Evolutionary conservation across 2,888 invertebrate species (phyloP).

Genomic region (Schizotus pectinicornis): DNA sequence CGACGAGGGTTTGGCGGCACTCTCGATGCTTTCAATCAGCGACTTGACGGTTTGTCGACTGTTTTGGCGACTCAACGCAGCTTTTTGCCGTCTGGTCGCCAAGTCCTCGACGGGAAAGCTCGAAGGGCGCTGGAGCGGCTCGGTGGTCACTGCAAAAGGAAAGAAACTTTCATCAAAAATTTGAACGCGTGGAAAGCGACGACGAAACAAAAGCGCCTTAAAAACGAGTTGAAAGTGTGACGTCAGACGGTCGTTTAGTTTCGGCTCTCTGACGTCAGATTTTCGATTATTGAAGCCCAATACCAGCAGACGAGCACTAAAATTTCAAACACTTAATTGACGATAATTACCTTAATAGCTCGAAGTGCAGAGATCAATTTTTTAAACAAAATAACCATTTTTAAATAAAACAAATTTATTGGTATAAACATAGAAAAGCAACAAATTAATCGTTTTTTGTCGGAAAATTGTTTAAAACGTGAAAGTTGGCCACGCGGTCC

Average conservation of each 20-base stretch:
- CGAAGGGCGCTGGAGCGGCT: conserved; percentile 59
- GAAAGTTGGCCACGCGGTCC: conserved; percentile 44
- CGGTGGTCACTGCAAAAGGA: conserved; percentile 35
- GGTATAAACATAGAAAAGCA: background rate
- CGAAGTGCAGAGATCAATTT: no score
- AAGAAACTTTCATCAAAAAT: background rate
- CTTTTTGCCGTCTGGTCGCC: conserved; percentile 64
- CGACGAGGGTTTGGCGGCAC: conserved; percentile 72
- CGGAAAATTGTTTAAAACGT: conserved; percentile 36
- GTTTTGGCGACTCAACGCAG: conserved; percentile 67
- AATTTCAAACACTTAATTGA: no score
- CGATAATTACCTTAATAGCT: no score
- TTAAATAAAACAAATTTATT: background rate
- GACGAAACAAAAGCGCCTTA: conserved; percentile 14
- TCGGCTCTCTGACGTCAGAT: no score
- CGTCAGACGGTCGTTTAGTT: no score
- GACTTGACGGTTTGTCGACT: conserved; percentile 88
- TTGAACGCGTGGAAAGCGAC: background rate
- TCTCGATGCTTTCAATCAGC: conserved; percentile 90
- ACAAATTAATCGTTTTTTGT: background rate
- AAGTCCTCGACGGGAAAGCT: conserved; percentile 68
- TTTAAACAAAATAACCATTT: no score
- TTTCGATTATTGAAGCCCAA: no score
- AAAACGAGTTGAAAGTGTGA: no score
- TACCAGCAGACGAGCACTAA: no score